Evolutionary conservation across 2,888 invertebrate species (phyloP), one percentile per base, ranked within the genome.

Genomic region (Nesidiocoris tenuis): DNA sequence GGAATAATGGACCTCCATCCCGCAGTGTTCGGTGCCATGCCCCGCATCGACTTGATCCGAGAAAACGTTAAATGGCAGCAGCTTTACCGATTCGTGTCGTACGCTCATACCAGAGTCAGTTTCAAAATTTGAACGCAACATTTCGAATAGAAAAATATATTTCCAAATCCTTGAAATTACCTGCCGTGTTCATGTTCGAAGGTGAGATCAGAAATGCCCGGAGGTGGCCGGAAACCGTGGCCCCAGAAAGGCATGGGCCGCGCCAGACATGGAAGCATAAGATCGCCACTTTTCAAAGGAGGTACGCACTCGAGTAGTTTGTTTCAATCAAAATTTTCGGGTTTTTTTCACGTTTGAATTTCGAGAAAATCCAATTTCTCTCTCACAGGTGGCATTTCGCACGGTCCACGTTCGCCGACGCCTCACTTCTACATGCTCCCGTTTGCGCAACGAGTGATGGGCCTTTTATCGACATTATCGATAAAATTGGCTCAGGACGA

Each of bases 191-290:
- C 39, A 39, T 39, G 39, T n/a, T 70, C 23, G 9, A 21, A 75
- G 66, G 76, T 72, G 22, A 24, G 74, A 22, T 70, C 93, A 0
- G 98, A 99, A 85, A 90, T 93, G 74, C 86, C 89, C 65, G 97
- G 97, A 55, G 95, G 96, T 71, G 95, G 95, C 0, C 87, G 88
- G 23, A 98, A 99, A 82, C 98, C 98, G 0, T 98, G 97, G 96
- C 95, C 94, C 0, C 99, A 99, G 83, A 99, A 99, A 85, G 96
- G 96, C 21, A 82, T 87, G 24, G 99, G 99, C 0, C 87, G 89
- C 80, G 93, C 98, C 0, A 88, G 98, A 61, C 97, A 97, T 82
- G 96, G 97, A 16, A 95, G 95, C 12, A 93, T 94, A 77, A 76
- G 96, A 76, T 94, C 97, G 1, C 98, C 98, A 0, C 83, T 96